Conservation (phyloP, 2,888 invertebrate species). For the Andricus curvator region DNA sequence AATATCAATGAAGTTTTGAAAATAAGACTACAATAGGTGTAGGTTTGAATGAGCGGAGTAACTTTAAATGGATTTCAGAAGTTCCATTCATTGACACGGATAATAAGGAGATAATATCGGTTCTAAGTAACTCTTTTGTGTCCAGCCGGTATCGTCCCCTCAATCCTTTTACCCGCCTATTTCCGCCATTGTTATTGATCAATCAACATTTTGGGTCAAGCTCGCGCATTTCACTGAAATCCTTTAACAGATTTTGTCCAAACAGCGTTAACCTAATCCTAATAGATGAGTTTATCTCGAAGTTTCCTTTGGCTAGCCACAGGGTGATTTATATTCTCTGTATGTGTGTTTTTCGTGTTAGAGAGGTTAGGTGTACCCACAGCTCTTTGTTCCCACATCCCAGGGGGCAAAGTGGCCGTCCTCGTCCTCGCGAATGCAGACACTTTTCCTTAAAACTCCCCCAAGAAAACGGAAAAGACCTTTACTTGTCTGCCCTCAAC, state of each 20-base stretch:
- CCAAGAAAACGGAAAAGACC: slow-evolving; percentile 58
- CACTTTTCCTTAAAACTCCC: slow-evolving; percentile 62
- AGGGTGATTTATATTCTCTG: slow-evolving; percentile 64
- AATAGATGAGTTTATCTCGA: slow-evolving; percentile 68
- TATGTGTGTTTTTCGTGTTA: slow-evolving; percentile 52
- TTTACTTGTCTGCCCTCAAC: slow-evolving; percentile 57
- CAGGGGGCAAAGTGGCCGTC: slow-evolving; percentile 58
- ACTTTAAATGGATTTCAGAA: not conserved
- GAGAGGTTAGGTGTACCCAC: slow-evolving; percentile 56
- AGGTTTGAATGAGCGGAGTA: not conserved
- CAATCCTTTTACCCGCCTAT: slow-evolving; percentile 24
- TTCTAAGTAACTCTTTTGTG: slow-evolving; percentile 31
- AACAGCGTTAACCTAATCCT: slow-evolving; percentile 66
- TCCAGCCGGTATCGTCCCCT: not conserved
- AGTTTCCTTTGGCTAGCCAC: slow-evolving; percentile 60
- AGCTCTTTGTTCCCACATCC: slow-evolving; percentile 65
- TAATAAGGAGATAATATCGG: slow-evolving; percentile 8
- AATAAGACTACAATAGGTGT: no score
- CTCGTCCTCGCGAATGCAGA: slow-evolving; percentile 54
- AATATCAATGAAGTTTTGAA: no score
- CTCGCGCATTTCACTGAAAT: not conserved
- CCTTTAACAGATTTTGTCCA: slow-evolving; percentile 56
- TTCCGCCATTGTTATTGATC: slow-evolving; percentile 10
- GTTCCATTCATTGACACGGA: not conserved
- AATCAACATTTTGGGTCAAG: not conserved